Conservation (phyloP, 2,113 vertebrate genomes). For the Pterocles gutturalis region DNA sequence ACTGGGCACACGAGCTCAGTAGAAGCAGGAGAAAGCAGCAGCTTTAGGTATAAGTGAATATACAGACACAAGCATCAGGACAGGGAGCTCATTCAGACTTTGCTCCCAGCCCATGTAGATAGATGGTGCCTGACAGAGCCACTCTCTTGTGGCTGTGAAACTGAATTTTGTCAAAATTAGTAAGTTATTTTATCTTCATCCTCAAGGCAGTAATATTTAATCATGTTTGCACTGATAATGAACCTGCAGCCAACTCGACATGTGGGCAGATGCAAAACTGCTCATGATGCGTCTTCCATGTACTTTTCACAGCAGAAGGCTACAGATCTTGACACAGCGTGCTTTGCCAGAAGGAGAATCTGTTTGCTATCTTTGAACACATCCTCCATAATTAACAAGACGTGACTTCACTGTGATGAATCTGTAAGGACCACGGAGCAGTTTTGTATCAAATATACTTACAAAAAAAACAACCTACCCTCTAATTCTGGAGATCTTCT, state of each 20-base stretch:
- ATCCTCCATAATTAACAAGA: neutral
- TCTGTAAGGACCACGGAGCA: neutral
- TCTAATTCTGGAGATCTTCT: neutral
- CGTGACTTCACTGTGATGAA: neutral
- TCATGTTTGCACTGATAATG: neutral
- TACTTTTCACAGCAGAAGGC: neutral
- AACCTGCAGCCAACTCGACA: neutral
- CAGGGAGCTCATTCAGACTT: neutral
- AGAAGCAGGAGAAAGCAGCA: neutral
- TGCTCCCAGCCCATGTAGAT: neutral
- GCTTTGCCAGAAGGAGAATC: neutral
- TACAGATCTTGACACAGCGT: neutral
- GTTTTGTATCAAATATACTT: neutral
- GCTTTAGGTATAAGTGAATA: neutral
- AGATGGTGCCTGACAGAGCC: neutral
- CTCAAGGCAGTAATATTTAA: neutral
- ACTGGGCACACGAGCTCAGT: fast-evolving
- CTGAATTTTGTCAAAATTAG: neutral
- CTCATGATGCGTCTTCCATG: neutral
- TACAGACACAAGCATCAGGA: neutral
- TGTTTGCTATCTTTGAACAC: neutral
- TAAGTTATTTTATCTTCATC: neutral
- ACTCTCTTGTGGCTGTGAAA: neutral
- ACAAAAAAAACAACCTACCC: neutral
- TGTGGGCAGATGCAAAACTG: neutral